phyloP scores from a whole-genome alignment of 2,113 vertebrate species.

The Engraulis encrasicolus region DNA sequence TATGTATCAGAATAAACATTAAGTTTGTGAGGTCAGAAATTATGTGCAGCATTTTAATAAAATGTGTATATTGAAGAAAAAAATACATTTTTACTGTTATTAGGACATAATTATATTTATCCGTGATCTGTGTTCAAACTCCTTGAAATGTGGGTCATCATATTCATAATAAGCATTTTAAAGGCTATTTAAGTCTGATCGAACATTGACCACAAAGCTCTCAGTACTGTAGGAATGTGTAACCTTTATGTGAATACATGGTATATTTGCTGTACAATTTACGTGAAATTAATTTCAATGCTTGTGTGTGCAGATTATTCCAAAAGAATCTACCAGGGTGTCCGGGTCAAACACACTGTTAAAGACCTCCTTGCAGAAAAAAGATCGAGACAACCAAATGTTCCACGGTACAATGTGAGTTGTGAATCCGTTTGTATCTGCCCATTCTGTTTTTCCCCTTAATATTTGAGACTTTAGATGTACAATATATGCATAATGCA shows the following conservation, averaged over 20 bases:
- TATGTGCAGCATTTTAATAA: too few species aligned
- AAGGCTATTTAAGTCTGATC: too few species aligned
- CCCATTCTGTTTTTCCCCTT: background rate
- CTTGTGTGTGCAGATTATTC: slow-evolving; percentile 71
- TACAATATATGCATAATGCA: background rate
- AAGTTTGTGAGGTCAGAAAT: too few species aligned
- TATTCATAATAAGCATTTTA: too few species aligned
- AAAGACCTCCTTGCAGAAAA: slow-evolving; percentile 87
- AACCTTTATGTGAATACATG: too few species aligned
- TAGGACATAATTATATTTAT: too few species aligned
- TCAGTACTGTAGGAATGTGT: background rate
- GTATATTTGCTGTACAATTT: background rate
- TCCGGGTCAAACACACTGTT: slow-evolving; percentile 87
- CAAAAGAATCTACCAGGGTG: slow-evolving; percentile 84
- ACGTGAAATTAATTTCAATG: background rate
- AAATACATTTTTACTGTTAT: too few species aligned
- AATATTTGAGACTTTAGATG: background rate
- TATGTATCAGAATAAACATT: too few species aligned
- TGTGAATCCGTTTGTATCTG: background rate
- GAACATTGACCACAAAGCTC: too few species aligned
- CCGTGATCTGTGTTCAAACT: too few species aligned
- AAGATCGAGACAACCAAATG: slow-evolving; percentile 76
- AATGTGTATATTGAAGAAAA: too few species aligned
- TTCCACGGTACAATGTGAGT: slow-evolving; percentile 75
- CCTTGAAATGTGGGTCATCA: too few species aligned